phyloP scores from a whole-genome alignment of 2,113 vertebrate genomes.

The Tetrax tetrax region DNA sequence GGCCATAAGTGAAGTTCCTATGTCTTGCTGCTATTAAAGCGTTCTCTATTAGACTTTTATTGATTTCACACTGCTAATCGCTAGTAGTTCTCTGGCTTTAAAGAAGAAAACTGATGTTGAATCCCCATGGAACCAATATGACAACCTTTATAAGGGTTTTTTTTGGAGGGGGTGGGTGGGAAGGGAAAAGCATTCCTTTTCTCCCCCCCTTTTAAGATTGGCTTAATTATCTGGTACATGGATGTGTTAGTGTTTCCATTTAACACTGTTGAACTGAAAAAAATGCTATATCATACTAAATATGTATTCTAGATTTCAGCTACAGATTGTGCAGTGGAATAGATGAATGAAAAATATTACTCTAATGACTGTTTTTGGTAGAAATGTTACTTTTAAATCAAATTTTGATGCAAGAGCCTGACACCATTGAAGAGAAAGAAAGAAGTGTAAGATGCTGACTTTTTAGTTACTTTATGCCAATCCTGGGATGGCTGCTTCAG shows the following conservation, averaged over 20 bases:
- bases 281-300: not conserved
- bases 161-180: rapidly evolving
- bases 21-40: not conserved
- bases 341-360: not conserved
- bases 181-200: not conserved
- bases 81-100: not conserved
- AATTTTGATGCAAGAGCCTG: not conserved
- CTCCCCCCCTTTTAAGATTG: not conserved
- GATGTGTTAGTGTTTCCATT: not conserved
- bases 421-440: not conserved
- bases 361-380: not conserved
- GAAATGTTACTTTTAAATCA: not conserved
- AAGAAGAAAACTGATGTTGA: not conserved
- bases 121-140: not conserved
- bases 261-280: not conserved
- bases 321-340: not conserved
- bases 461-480: not conserved
- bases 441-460: not conserved
- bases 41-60: not conserved
- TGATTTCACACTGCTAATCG: not conserved
- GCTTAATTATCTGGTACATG: not conserved
- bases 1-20: not conserved
- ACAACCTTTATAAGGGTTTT: not conserved
- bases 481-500: not conserved
- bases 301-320: not conserved